Conservation (phyloP, 2,113 vertebrate species). For the Muscicapa adusta region DNA sequence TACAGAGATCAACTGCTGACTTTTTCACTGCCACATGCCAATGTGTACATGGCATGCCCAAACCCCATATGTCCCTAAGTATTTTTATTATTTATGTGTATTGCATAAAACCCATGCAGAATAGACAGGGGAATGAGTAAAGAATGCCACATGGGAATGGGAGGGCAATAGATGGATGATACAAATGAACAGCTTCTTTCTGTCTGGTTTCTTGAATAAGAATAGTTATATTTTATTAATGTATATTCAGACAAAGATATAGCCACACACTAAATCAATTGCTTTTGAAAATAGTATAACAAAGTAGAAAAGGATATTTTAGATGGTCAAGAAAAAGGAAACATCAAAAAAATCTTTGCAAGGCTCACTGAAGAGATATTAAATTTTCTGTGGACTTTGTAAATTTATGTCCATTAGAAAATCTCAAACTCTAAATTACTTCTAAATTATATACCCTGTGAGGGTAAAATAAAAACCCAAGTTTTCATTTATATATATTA, state of each 20-base stretch:
- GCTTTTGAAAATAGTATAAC: neutral
- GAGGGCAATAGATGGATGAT: neutral
- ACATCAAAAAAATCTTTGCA: neutral
- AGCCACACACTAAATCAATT: neutral
- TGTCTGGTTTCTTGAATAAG: neutral
- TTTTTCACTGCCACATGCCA: neutral
- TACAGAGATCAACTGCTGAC: neutral
- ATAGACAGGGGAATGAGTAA: neutral
- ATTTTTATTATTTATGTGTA: neutral
- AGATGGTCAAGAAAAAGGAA: neutral
- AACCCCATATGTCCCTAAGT: rapidly evolving
- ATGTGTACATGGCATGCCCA: neutral
- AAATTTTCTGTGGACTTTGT: neutral
- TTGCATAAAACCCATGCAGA: neutral
- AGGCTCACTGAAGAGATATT: neutral
- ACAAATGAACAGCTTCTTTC: neutral
- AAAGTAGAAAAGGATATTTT: neutral
- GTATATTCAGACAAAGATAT: neutral
- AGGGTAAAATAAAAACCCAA: neutral
- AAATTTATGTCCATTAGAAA: neutral
- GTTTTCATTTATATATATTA: neutral
- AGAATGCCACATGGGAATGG: neutral
- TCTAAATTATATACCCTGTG: neutral
- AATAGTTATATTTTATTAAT: neutral
- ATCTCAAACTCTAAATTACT: neutral